A percentile compares a stretch with the other conserved stretches of the same genome.
Conservation (phyloP, 2,113 vertebrate genomes). For the Setophaga coronata region DNA sequence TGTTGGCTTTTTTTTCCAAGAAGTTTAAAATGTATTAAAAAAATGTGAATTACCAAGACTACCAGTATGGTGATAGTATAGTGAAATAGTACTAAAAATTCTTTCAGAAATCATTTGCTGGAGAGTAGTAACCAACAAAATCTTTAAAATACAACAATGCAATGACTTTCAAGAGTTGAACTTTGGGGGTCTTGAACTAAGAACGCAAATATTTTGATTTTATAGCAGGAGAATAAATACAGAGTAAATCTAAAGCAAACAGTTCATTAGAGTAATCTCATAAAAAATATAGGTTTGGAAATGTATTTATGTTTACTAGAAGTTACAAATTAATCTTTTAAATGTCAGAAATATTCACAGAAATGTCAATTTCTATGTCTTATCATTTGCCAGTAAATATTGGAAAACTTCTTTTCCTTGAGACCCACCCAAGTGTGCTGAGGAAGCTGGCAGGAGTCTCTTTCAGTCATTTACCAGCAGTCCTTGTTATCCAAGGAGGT, state of each 20-base stretch:
- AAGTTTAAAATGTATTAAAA: background rate
- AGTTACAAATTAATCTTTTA: background rate
- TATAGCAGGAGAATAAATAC: background rate
- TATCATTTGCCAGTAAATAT: background rate
- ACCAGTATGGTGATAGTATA: background rate
- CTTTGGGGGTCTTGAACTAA: background rate
- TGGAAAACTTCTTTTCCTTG: background rate
- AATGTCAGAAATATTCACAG: background rate
- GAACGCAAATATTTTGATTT: background rate
- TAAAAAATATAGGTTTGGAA: background rate
- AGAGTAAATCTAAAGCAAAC: background rate
- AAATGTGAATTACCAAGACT: background rate
- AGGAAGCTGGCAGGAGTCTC: background rate
- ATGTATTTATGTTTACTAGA: background rate
- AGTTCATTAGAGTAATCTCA: background rate
- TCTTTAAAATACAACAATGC: background rate
- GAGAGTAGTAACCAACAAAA: background rate
- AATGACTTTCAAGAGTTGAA: background rate
- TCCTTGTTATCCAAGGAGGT: background rate
- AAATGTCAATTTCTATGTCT: background rate
- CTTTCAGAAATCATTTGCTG: background rate
- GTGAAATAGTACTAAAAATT: background rate
- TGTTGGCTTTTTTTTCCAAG: rapidly evolving
- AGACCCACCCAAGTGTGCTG: background rate
- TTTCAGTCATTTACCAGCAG: background rate